phyloP scores from a whole-genome alignment of 2,888 invertebrate species.

The Orthosia gothica region DNA sequence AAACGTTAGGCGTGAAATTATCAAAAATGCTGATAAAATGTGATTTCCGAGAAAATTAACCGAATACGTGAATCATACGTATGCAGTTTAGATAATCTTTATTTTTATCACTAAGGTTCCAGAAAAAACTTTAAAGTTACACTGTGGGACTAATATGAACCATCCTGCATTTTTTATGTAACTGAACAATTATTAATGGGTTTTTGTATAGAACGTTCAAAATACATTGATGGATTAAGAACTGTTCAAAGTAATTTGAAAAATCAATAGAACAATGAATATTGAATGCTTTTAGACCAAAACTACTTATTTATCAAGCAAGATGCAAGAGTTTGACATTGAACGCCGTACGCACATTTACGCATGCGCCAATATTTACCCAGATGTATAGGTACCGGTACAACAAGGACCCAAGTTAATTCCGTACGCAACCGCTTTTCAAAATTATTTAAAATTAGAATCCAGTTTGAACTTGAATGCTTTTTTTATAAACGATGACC shows the following conservation, averaged over 20 bases:
- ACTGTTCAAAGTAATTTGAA: neutral
- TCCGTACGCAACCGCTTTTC: slow-evolving; percentile 55
- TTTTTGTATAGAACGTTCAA: neutral
- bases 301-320: slow-evolving; percentile 68
- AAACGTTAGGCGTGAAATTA: neutral
- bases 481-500: slow-evolving; percentile 10
- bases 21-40: slow-evolving; percentile 28
- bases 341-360: slow-evolving; percentile 74
- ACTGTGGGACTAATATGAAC: neutral
- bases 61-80: neutral
- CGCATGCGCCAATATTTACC: slow-evolving; percentile 85
- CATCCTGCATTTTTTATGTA: slow-evolving; percentile 19
- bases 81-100: neutral
- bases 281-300: slow-evolving; percentile 13
- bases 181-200: slow-evolving; percentile 7
- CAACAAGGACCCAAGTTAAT: slow-evolving; percentile 59
- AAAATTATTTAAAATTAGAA: slow-evolving; percentile 57
- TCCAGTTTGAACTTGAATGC: slow-evolving; percentile 13
- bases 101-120: no score
- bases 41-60: slow-evolving; percentile 2
- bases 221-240: neutral
- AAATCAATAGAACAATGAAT: slow-evolving; percentile 8
- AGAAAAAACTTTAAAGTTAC: neutral
- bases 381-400: slow-evolving; percentile 75
- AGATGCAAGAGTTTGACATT: slow-evolving; percentile 85